Evolutionary conservation across 2,888 invertebrate genomes (phyloP).

Genomic region (Catonia carolina): DNA sequence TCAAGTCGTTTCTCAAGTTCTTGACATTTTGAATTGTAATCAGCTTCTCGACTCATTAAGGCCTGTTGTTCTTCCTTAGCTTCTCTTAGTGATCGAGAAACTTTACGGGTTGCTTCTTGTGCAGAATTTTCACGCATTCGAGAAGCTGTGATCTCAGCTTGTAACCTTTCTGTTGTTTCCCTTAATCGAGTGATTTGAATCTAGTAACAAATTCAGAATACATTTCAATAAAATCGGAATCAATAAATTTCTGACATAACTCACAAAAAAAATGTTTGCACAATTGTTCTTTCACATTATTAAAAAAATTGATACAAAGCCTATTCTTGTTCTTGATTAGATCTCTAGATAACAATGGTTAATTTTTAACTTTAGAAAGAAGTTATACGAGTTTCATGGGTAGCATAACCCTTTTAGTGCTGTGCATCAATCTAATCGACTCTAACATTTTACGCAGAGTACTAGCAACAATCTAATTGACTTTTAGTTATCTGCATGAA

Average conservation of each 20-base stretch:
- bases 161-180: slow-evolving; percentile 64
- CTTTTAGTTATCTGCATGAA: no score
- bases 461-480: no score
- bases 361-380: no score
- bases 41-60: slow-evolving; percentile 65
- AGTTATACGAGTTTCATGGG: no score
- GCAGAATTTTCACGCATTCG: slow-evolving; percentile 66
- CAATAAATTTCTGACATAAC: not conserved
- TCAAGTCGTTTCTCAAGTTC: slow-evolving; percentile 70
- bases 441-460: no score
- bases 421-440: no score
- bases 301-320: no score
- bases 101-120: slow-evolving; percentile 69
- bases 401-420: no score
- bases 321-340: no score
- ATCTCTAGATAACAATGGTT: no score
- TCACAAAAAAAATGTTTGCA: not conserved
- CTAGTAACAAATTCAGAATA: slow-evolving; percentile 24
- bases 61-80: slow-evolving; percentile 71
- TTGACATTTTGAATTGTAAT: slow-evolving; percentile 62
- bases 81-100: slow-evolving; percentile 62
- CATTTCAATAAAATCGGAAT: not conserved
- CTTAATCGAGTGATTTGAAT: slow-evolving; percentile 59
- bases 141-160: slow-evolving; percentile 62
- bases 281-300: not conserved